These are phyloP conservation scores for Toxotes lorentzi DNA, from an alignment of 2,797 vertebrate genomes.

Conservation along the genomic window DNA sequence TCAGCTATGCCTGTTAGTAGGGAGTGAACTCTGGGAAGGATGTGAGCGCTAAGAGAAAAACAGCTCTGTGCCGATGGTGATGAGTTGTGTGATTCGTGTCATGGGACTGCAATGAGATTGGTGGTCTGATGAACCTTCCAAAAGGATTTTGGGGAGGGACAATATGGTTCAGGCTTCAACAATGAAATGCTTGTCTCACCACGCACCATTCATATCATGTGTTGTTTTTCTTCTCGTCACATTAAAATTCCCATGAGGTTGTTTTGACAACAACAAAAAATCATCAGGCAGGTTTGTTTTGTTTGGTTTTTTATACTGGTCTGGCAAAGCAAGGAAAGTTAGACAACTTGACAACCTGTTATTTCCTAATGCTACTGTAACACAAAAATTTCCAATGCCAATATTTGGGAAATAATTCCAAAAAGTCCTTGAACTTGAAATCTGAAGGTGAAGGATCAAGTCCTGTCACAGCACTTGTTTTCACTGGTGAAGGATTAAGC, in stretches of 20 bases:
- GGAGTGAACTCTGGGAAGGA: conserved; percentile 14
- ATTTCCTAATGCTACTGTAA: not conserved
- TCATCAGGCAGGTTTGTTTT: not conserved
- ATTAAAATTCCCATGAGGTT: conserved; percentile 65
- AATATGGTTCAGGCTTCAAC: conserved; percentile 48
- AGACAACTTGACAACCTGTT: not conserved
- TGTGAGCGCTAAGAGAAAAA: conserved; percentile 22
- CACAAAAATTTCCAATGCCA: not conserved
- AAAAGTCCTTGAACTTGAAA: not conserved
- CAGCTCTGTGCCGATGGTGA: conserved; percentile 42
- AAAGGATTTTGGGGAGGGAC: conserved; percentile 41
- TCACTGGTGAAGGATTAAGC: not conserved
- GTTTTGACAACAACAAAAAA: conserved; percentile 51
- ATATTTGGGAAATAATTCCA: not conserved
- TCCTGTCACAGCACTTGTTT: not conserved
- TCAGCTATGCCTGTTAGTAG: conserved; percentile 8
- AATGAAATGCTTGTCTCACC: conserved; percentile 66
- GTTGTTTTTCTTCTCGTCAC: conserved; percentile 71
- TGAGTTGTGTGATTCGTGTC: conserved; percentile 73
- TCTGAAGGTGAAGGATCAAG: not conserved
- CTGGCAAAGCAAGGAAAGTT: not conserved
- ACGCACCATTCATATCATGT: conserved; percentile 59
- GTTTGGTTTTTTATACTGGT: not conserved
- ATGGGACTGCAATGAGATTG: conserved; percentile 68
- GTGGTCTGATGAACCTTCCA: conserved; percentile 58